Base-by-base conservation (phyloP, 1,140 invertebrate species). In the Phthorimaea operculella region DNA sequence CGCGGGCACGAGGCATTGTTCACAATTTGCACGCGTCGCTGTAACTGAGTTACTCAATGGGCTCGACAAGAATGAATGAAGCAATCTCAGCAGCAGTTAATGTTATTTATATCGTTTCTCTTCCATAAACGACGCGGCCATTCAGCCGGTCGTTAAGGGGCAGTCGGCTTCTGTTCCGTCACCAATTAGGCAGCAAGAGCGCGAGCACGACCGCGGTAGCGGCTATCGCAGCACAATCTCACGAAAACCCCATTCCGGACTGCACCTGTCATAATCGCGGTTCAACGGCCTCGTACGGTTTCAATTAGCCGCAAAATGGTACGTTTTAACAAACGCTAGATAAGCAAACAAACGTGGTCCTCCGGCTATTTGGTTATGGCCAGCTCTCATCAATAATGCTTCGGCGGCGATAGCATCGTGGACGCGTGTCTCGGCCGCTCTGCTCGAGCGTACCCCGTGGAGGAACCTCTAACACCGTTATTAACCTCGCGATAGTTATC, bases 401-500 rank as follows among this genome's bases (percentile, higher is more conserved):
- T 76, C 71, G 70, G 59, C 63, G 66, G 68, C 70, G 79, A 83
- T 83, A 74, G 71, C 76, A 83, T 83, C 78, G 68, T 66, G 63
- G 66, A 76, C 76, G 75, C 76, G 79, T 79, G 77, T 82, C 74
- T 66, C 71, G 67, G n/a, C n/a, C 66, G 70, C 21, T 28, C 21
- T n/a, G n/a, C n/a, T n/a, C n/a, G n/a, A n/a, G 21, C 10, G 45
- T 16, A 10, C 16, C n/a, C n/a, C n/a, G 45, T 67, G 68, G 75
- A 76, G 59, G 69, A 72, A 75, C 77, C 66, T 65, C 79, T 68
- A 73, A 84, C 79, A 77, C 79, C 75, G 79, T 82, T 82, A 84
- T 84, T 84, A 84, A 79, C 68, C 74, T 62, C 55, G 52, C 66
- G 81, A 84, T 83, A 84, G 61, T 76, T 68, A 84, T 84, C 81